Conservation (phyloP, 2,888 invertebrate species). For the Unio delphinus region DNA sequence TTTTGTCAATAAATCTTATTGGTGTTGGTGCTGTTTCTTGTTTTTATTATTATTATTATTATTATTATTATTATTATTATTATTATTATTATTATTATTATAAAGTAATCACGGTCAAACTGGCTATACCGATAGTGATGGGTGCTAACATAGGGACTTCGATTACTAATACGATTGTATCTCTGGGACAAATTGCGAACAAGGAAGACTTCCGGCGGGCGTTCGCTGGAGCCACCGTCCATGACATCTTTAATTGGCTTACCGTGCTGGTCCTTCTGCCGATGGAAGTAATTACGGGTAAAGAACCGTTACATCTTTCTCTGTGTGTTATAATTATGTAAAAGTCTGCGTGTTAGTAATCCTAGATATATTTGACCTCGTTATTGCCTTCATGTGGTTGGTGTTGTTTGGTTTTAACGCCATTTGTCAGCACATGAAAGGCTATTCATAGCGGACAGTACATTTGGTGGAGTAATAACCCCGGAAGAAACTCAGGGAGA, state of each 20-base stretch:
- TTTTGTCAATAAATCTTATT: too few species aligned
- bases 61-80: not conserved
- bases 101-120: slow-evolving; percentile 68
- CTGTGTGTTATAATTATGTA: too few species aligned
- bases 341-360: too few species aligned
- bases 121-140: slow-evolving; percentile 75
- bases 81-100: not conserved
- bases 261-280: slow-evolving; percentile 74
- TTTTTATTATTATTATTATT: too few species aligned
- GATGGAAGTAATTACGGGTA: slow-evolving; percentile 70
- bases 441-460: too few species aligned
- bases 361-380: too few species aligned
- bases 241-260: slow-evolving; percentile 76
- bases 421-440: too few species aligned
- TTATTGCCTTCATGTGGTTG: too few species aligned
- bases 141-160: slow-evolving; percentile 76
- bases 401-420: too few species aligned
- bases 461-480: too few species aligned
- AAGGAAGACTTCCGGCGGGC: slow-evolving; percentile 73
- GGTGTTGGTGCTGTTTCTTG: too few species aligned
- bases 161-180: slow-evolving; percentile 75
- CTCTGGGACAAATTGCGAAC: slow-evolving; percentile 68
- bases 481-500: too few species aligned
- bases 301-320: not conserved
- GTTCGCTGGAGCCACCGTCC: slow-evolving; percentile 75